Evolutionary conservation across 1,140 invertebrate genomes (phyloP).

Genomic region (Antheraea pernyi): DNA sequence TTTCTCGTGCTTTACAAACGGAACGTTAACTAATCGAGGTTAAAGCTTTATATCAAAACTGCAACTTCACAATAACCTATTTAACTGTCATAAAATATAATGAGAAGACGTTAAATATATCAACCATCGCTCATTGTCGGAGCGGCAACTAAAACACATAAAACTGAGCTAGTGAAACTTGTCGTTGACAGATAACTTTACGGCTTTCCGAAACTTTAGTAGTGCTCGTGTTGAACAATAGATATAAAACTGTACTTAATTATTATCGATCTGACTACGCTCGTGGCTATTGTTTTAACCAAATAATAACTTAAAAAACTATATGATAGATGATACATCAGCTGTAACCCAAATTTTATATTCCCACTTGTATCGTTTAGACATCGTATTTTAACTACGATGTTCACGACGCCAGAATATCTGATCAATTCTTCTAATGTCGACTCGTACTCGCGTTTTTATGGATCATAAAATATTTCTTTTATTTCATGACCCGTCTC

Average conservation of each 20-base stretch:
- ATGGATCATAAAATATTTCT: constrained; percentile 52
- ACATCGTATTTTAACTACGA: neutral
- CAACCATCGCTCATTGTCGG: neutral
- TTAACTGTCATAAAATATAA: constrained; percentile 1
- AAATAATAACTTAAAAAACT: neutral
- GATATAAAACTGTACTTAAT: constrained; percentile 38
- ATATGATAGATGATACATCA: neutral
- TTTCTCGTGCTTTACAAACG: constrained; percentile 3
- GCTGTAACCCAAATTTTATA: neutral
- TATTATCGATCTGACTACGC: constrained; percentile 13
- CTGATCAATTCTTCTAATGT: constrained; percentile 42
- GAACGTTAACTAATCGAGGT: neutral
- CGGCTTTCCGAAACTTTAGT: constrained; percentile 20
- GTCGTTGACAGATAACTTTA: constrained; percentile 35
- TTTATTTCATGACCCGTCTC: constrained; percentile 52
- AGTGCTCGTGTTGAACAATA: constrained; percentile 28
- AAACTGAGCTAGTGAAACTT: constrained; percentile 28
- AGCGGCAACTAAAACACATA: constrained; percentile 26
- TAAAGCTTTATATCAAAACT: too few relatives aligned
- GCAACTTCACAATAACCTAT: too few relatives aligned
- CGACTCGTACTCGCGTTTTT: constrained; percentile 36
- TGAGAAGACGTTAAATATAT: neutral
- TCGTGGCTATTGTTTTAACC: neutral
- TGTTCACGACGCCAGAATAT: constrained; percentile 23
- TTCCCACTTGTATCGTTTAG: neutral